Base-by-base conservation (phyloP, 1,140 invertebrate genomes). In the Cyrtorhinus lividipennis region DNA sequence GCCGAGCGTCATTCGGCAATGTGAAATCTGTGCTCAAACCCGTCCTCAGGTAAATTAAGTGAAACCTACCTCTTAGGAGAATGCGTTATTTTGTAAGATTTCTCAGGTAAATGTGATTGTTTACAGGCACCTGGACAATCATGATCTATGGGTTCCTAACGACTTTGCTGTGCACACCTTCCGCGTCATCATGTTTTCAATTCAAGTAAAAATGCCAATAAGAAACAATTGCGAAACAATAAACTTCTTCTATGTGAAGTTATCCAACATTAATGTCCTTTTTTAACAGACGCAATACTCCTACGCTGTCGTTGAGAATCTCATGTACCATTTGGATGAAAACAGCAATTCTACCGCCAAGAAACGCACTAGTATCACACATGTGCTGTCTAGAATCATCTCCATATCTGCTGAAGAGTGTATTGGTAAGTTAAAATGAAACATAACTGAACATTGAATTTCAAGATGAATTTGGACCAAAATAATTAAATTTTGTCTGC, bases 131-230 rank as follows among this genome's bases (percentile, higher is more conserved):
- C 84, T 98, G 69, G 95, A 99, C 75, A 84, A 90, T 63, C 95
- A 99, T 73, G 82, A 90, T 58, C 76, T 98, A 45, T 99, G 96
- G 96, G 87, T 92, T 58, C 92, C 92, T 59, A 95, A n/a, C n/a
- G n/a, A n/a, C n/a, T n/a, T n/a, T n/a, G n/a, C n/a, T n/a, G n/a
- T n/a, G n/a, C n/a, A n/a, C 73, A 88, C 87, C 18, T 98, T 98
- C 76, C 86, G 92, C 70, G 93, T 97, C 64, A 95, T 99, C 66
- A 97, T 99, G 89, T 98, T 95, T 76, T 96, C 94, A 13, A 97
- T 99, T 73, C 38, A 44, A n/a, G 38, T 44, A 44, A 44, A 8
- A 44, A 8, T n/a, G n/a, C n/a, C n/a, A n/a, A n/a, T n/a, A n/a
- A n/a, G n/a, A n/a, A n/a, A n/a, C n/a, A n/a, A n/a, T n/a, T n/a